Evolutionary conservation across 2,888 invertebrate species (phyloP).

Genomic region (Plagiodera versicolora): DNA sequence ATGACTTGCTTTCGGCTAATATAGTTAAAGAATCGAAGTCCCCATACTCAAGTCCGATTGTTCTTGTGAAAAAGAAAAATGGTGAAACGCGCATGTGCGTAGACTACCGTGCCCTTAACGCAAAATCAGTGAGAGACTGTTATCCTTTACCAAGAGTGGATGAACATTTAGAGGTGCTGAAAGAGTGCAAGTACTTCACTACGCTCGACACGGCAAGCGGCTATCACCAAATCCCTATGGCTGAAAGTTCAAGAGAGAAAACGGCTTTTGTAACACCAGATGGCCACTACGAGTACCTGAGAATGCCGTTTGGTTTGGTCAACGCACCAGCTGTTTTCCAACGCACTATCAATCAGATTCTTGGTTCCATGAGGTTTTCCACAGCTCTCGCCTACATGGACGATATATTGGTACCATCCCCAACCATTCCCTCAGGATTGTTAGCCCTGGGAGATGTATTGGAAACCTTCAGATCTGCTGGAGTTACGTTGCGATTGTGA

Average conservation of each 20-base stretch:
- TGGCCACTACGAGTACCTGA: constrained; percentile 44
- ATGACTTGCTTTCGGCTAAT: constrained; percentile 19
- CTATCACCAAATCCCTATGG: constrained; percentile 12
- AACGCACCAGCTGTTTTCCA: constrained; percentile 35
- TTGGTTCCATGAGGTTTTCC: constrained; percentile 26
- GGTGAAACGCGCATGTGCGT: constrained; percentile 38
- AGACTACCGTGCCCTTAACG: constrained; percentile 44
- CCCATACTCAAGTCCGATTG: constrained; percentile 26
- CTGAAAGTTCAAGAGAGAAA: constrained; percentile 34
- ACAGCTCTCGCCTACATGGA: constrained; percentile 32
- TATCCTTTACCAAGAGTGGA: constrained; percentile 45
- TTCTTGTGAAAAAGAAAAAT: constrained; percentile 30
- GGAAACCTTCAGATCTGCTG: constrained; percentile 11
- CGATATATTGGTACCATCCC: constrained; percentile 35
- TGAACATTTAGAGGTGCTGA: constrained; percentile 41
- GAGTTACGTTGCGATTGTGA: constrained; percentile 12
- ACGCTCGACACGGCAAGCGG: constrained; percentile 11
- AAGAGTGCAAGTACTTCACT: constrained; percentile 39
- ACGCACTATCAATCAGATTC: constrained; percentile 24
- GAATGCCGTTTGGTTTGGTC: constrained; percentile 39
- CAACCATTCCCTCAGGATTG: constrained; percentile 26
- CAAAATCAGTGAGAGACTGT: constrained; percentile 41
- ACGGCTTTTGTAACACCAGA: constrained; percentile 45
- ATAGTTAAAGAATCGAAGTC: constrained; percentile 27
- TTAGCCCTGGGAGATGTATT: constrained; percentile 17